Percentiles rank a stretch among this genome's conserved stretches.
phyloP scores from a whole-genome alignment of 2,888 invertebrate species.

The Diploptera punctata region DNA sequence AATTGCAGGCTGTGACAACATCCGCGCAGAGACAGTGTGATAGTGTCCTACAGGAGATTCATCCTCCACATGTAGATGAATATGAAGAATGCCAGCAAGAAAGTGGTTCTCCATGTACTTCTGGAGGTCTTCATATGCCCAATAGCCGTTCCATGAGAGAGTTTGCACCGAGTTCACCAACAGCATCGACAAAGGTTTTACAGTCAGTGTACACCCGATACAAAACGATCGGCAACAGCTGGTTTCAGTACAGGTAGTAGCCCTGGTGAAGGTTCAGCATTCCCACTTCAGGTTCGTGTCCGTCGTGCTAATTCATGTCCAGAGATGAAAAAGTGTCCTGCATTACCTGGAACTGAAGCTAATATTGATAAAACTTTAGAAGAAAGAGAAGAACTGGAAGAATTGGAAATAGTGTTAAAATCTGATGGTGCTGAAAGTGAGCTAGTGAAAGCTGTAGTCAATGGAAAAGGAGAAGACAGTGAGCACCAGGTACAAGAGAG shows the following conservation, averaged over 20 bases:
- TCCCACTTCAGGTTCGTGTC: slow-evolving; percentile 52
- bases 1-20: neutral
- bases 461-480: slow-evolving; percentile 8
- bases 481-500: neutral
- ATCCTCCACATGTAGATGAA: slow-evolving; percentile 48
- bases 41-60: slow-evolving; percentile 53
- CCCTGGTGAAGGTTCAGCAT: slow-evolving; percentile 52
- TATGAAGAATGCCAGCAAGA: slow-evolving; percentile 48
- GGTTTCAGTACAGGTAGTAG: slow-evolving; percentile 54
- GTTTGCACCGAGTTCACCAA: slow-evolving; percentile 60
- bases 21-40: slow-evolving; percentile 51
- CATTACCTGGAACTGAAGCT: slow-evolving; percentile 44
- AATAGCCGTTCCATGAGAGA: slow-evolving; percentile 63
- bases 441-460: neutral
- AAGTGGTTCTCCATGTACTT: slow-evolving; percentile 60
- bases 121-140: slow-evolving; percentile 68
- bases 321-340: slow-evolving; percentile 60
- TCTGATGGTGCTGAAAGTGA: neutral
- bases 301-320: slow-evolving; percentile 72
- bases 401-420: neutral
- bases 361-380: slow-evolving; percentile 48
- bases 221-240: slow-evolving; percentile 39
- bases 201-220: slow-evolving; percentile 67
- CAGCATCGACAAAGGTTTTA: slow-evolving; percentile 62
- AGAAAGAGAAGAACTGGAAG: slow-evolving; percentile 53